Base-by-base conservation (phyloP, 2,113 vertebrate genomes). In the Hymenochirus boettgeri region DNA sequence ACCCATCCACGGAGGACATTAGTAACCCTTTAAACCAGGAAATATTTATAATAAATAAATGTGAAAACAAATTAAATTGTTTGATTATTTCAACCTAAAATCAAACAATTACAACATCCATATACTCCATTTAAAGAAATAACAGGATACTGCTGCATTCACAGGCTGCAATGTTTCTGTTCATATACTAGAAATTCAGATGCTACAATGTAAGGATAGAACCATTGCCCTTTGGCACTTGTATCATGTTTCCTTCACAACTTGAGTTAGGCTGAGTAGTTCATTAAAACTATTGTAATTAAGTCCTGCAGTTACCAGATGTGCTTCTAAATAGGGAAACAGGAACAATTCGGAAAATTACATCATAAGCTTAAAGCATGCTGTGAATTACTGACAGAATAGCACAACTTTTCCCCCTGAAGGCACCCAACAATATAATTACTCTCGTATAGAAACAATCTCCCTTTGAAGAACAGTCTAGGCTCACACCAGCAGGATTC, bases 211-310 rank as follows among this genome's bases (percentile, higher is more conserved):
- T n/a, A n/a, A n/a, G n/a, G n/a, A n/a, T n/a, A n/a, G n/a, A 51
- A 58, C 45, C 46, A 66, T 8, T 51, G 55, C 31, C 64, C 64
- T 51, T 27, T 58, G 56, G 46, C 64, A 59, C 55, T 55, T 59
- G 55, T 58, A 58, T 51, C 48, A 47, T 59, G 64, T 58, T 66
- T 26, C 29, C 64, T 58, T 58, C 64, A 51, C 64, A 58, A 55
- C 57, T 17, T 66, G 64, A 66, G 12, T 58, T 39, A 66, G 42
- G 46, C 45, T 26, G 31, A 66, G 55, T 35, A 66, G 64, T 66
- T 51, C 57, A 66, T 66, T 58, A 58, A 46, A 66, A 33, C 51
- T 59, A 66, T 58, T 59, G 55, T 66, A 66, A 66, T 66, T 66
- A 66, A 66, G 46, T 58, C 64, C 64, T 59, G 45, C 46, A 46